These are phyloP conservation scores for Zoanthus sociatus DNA, from an alignment of 92 coral and sea anemone species.

Conservation along the genomic window DNA sequence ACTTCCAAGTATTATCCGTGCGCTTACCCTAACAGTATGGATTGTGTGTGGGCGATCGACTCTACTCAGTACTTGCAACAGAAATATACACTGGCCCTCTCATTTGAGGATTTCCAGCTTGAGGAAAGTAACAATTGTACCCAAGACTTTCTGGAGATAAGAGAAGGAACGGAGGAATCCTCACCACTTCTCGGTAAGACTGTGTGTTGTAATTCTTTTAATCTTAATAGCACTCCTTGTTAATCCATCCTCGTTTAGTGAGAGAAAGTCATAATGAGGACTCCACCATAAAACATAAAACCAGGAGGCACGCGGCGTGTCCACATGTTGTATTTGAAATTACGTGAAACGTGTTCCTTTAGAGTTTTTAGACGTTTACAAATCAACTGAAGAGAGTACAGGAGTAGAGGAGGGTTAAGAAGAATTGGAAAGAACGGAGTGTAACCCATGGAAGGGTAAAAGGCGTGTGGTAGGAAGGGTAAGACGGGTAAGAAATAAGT, in stretches of 20 bases:
- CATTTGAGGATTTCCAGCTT: conserved; percentile 28
- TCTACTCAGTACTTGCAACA: conserved; percentile 6
- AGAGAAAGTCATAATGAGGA: background rate
- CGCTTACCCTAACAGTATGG: background rate
- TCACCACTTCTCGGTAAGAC: background rate
- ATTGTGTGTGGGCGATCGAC: conserved; percentile 35
- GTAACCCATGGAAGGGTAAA: too few relatives aligned
- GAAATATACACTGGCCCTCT: background rate
- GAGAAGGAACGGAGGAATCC: conserved; percentile 11
- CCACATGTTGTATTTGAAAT: too few relatives aligned
- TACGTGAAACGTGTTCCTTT: too few relatives aligned
- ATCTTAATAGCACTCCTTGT: background rate
- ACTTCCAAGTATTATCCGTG: conserved; percentile 41
- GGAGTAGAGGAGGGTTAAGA: too few relatives aligned
- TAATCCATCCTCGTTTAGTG: background rate
- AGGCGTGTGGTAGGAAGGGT: too few relatives aligned
- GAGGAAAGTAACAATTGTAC: conserved; percentile 27
- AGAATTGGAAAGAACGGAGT: too few relatives aligned
- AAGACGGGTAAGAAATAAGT: too few relatives aligned
- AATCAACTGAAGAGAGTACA: too few relatives aligned
- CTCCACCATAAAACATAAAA: too few relatives aligned
- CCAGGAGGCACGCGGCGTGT: too few relatives aligned
- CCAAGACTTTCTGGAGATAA: conserved; percentile 29
- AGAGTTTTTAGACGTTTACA: too few relatives aligned
- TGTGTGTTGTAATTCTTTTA: too few relatives aligned